phyloP scores from a whole-genome alignment of 2,113 vertebrate species.

The Malurus elegans region DNA sequence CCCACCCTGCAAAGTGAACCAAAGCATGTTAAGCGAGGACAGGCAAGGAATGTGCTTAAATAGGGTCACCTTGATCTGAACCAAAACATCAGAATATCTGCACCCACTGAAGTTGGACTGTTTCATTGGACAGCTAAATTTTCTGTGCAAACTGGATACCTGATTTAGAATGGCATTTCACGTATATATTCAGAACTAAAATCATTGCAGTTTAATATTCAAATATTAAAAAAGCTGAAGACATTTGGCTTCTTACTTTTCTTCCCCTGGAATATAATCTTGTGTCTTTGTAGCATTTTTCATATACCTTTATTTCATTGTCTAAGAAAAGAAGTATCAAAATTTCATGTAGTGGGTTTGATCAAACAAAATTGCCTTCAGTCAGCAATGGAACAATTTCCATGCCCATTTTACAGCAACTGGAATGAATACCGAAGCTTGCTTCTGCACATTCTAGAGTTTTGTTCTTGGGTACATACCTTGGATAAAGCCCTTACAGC shows the following conservation, averaged over 20 bases:
- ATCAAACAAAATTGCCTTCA: background rate
- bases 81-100: background rate
- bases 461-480: background rate
- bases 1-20: background rate
- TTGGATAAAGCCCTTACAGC: background rate
- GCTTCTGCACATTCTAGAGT: background rate
- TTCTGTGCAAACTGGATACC: background rate
- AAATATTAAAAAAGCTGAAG: background rate
- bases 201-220: background rate
- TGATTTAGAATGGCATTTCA: background rate
- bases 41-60: background rate
- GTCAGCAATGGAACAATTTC: background rate
- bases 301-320: background rate
- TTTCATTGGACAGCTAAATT: background rate
- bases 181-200: background rate
- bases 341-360: background rate
- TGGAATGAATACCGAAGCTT: background rate
- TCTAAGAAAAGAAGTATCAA: background rate
- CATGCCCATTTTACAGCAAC: background rate
- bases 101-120: background rate
- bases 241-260: background rate
- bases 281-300: background rate
- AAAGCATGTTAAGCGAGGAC: background rate
- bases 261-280: background rate
- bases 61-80: background rate